Evolutionary conservation across 2,888 invertebrate genomes (phyloP).

Genomic region (Metalampra italica): DNA sequence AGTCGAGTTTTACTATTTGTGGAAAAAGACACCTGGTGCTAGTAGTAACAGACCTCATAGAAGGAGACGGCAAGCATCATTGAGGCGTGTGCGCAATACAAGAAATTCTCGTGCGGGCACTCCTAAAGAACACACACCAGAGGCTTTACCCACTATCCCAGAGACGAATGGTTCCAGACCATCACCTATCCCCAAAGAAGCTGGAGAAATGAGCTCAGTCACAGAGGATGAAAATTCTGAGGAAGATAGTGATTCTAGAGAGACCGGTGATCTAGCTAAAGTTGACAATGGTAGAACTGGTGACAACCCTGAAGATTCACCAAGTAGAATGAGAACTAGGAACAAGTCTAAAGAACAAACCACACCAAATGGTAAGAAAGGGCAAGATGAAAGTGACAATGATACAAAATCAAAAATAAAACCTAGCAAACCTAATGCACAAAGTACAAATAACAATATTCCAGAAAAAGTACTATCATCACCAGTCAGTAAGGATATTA

Average conservation of each 20-base stretch:
- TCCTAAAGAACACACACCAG: constrained; percentile 85
- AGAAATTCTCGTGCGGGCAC: constrained; percentile 90
- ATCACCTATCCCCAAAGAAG: constrained; percentile 83
- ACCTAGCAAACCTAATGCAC: constrained; percentile 50
- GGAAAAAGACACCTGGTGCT: constrained; percentile 99
- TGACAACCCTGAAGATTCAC: constrained; percentile 88
- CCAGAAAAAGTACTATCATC: constrained; percentile 59
- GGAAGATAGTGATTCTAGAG: constrained; percentile 96
- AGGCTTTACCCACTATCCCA: constrained; percentile 71
- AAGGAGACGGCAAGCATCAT: constrained; percentile 90
- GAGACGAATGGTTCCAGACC: constrained; percentile 78
- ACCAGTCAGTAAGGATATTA: constrained; percentile 59
- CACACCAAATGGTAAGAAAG: constrained; percentile 69
- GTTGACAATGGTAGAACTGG: constrained; percentile 87
- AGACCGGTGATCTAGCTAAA: constrained; percentile 88
- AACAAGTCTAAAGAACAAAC: constrained; percentile 89
- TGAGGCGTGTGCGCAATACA: constrained; percentile 92
- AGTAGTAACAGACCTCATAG: constrained; percentile 97
- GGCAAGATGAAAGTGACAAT: constrained; percentile 70
- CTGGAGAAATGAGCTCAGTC: constrained; percentile 86
- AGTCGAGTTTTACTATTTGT: constrained; percentile 99
- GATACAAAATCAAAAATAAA: constrained; percentile 62
- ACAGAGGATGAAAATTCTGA: constrained; percentile 96
- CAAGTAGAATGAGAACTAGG: constrained; percentile 93
- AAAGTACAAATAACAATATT: constrained; percentile 64